These are phyloP conservation scores for Trichopoda pennipes DNA, from an alignment of 2,888 invertebrate genomes.

Conservation along the genomic window DNA sequence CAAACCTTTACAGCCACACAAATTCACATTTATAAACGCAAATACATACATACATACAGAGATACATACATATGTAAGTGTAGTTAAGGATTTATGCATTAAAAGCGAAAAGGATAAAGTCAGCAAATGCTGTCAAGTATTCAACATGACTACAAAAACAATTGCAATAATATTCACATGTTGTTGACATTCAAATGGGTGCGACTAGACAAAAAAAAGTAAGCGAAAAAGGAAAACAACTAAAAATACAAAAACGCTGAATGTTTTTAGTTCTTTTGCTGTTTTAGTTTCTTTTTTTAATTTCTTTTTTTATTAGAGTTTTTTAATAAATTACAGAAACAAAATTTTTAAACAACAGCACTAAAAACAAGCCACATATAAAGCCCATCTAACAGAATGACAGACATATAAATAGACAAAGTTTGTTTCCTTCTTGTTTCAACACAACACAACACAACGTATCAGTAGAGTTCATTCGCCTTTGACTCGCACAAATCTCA, in stretches of 20 bases:
- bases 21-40: slow-evolving; percentile 68
- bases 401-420: neutral
- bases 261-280: slow-evolving; percentile 7
- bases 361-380: slow-evolving; percentile 4
- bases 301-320: neutral
- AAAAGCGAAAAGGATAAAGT: slow-evolving; percentile 79
- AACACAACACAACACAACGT: neutral
- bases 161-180: slow-evolving; percentile 48
- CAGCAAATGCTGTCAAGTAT: slow-evolving; percentile 55
- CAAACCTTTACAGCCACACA: slow-evolving; percentile 1
- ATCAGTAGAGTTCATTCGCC: slow-evolving; percentile 59
- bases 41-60: slow-evolving; percentile 69
- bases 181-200: slow-evolving; percentile 71
- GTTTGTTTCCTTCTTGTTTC: slow-evolving; percentile 22
- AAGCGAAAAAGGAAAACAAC: neutral
- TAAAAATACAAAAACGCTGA: neutral
- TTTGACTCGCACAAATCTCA: slow-evolving; percentile 65
- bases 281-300: too few relatives aligned
- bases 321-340: slow-evolving; percentile 52
- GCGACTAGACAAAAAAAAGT: slow-evolving; percentile 69
- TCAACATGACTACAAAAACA: slow-evolving; percentile 41
- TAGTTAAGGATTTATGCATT: slow-evolving; percentile 75
- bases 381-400: neutral
- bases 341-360: slow-evolving; percentile 23
- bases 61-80: slow-evolving; percentile 46